A percentile compares a stretch with the other conserved stretches of the same genome.
These are phyloP conservation scores for Lipophrys pholis DNA, from an alignment of 2,113 vertebrate genomes.

Conservation along the genomic window DNA sequence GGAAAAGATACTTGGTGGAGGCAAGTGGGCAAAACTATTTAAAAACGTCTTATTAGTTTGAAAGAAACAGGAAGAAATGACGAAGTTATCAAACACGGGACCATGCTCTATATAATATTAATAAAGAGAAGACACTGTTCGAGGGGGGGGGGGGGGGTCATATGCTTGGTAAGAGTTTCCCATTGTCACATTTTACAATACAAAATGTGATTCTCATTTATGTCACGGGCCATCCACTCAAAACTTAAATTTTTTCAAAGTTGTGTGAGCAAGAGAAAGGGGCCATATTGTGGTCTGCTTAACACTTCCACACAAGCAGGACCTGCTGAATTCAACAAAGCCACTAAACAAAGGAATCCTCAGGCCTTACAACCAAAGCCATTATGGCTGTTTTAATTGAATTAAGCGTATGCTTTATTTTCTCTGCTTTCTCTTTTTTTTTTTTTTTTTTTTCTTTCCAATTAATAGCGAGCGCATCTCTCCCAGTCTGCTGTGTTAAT, in stretches of 20 bases:
- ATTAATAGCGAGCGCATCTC: slow-evolving; percentile 80
- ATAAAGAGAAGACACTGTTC: neutral
- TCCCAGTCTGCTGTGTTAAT: slow-evolving; percentile 83
- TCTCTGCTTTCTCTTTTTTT: slow-evolving; percentile 63
- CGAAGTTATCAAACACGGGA: too few species aligned
- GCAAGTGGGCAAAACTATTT: too few species aligned
- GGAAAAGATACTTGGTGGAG: too few species aligned
- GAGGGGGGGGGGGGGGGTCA: neutral
- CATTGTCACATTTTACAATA: slow-evolving; percentile 29
- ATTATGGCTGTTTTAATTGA: slow-evolving; percentile 84
- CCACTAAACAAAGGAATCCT: slow-evolving; percentile 79
- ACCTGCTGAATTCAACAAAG: slow-evolving; percentile 76
- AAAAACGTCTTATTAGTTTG: too few species aligned
- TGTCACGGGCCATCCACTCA: slow-evolving; percentile 20
- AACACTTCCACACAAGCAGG: slow-evolving; percentile 68
- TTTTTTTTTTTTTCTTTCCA: slow-evolving; percentile 72
- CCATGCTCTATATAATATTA: too few species aligned
- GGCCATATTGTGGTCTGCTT: slow-evolving; percentile 52
- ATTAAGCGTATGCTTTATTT: slow-evolving; percentile 84
- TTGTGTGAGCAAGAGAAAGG: slow-evolving; percentile 47
- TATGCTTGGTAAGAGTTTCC: neutral
- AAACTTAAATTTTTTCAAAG: slow-evolving; percentile 61
- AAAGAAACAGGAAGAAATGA: too few species aligned
- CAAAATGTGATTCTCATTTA: slow-evolving; percentile 13
- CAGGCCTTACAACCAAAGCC: slow-evolving; percentile 75